Evolutionary conservation across 2,797 vertebrate genomes (phyloP).

Genomic region (Fundulus diaphanus): DNA sequence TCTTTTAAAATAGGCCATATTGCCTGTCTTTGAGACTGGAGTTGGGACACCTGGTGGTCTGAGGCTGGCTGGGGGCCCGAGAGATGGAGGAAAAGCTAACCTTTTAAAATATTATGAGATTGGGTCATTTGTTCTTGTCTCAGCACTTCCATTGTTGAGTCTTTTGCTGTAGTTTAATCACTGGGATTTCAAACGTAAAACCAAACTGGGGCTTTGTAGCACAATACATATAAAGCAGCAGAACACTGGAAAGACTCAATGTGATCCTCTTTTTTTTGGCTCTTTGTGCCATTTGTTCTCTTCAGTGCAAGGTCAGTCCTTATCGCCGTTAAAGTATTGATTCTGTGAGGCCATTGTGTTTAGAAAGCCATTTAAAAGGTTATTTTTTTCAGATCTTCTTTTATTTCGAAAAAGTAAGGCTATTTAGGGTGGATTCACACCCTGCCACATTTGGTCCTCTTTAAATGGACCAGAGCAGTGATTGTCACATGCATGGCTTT

Average conservation of each 20-base stretch:
- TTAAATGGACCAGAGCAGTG: no score
- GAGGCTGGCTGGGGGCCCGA: conserved; percentile 51
- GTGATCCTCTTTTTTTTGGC: conserved; percentile 14
- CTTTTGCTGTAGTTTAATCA: conserved; percentile 43
- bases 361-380: conserved; percentile 32
- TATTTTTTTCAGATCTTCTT: conserved; percentile 20
- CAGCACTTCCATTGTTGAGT: conserved; percentile 48
- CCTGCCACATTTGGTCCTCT: no score
- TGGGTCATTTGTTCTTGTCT: conserved; percentile 69
- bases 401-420: conserved; percentile 9
- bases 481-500: no score
- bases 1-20: conserved; percentile 58
- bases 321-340: conserved; percentile 47
- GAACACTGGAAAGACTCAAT: conserved; percentile 10
- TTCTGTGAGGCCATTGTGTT: conserved; percentile 33
- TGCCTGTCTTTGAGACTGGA: conserved; percentile 50
- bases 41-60: conserved; percentile 65
- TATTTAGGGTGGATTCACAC: no score
- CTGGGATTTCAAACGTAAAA: conserved; percentile 37
- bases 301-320: conserved; percentile 43
- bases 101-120: conserved; percentile 71
- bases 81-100: conserved; percentile 61
- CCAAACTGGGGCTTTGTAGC: conserved; percentile 20
- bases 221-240: conserved; percentile 21
- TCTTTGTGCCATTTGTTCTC: conserved; percentile 30